A percentile compares a stretch with the other conserved stretches of the same genome.
phyloP scores from a whole-genome alignment of 2,888 invertebrate genomes.

The Piscicola geometra region DNA sequence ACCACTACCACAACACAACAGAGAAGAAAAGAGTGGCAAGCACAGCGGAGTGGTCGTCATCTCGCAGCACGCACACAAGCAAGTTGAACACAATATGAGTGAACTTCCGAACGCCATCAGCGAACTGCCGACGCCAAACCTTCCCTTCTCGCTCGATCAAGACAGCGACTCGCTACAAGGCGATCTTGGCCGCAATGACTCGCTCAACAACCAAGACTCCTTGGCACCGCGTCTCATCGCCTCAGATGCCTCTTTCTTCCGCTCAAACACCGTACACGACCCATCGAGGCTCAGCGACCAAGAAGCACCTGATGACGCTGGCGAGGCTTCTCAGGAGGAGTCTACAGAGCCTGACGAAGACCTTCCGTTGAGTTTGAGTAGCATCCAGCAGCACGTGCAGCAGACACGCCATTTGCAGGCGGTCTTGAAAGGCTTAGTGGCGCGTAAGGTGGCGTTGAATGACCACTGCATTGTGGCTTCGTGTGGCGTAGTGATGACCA shows the following conservation, averaged over 20 bases:
- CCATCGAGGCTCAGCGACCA: background rate
- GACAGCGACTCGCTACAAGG: background rate
- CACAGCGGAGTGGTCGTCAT: slow-evolving; percentile 23
- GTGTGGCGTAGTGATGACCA: slow-evolving; percentile 20
- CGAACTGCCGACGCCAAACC: slow-evolving; percentile 1
- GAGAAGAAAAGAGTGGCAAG: slow-evolving; percentile 9
- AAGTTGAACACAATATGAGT: slow-evolving; percentile 22
- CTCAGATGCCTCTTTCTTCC: background rate
- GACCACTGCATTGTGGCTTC: slow-evolving; percentile 16
- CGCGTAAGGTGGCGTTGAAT: background rate
- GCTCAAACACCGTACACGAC: background rate
- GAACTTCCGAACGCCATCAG: background rate
- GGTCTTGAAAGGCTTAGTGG: background rate
- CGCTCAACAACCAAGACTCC: background rate
- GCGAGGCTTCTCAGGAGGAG: background rate
- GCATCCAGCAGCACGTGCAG: slow-evolving; percentile 10
- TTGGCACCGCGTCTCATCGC: background rate
- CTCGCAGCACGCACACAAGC: slow-evolving; percentile 23
- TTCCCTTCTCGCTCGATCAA: background rate
- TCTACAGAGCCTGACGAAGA: background rate
- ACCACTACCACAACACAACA: too few relatives aligned
- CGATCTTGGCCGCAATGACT: background rate
- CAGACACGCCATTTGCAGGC: background rate
- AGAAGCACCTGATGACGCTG: background rate
- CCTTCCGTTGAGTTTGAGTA: background rate